phyloP scores from a whole-genome alignment of 2,797 vertebrate species.

The Coendou prehensilis region DNA sequence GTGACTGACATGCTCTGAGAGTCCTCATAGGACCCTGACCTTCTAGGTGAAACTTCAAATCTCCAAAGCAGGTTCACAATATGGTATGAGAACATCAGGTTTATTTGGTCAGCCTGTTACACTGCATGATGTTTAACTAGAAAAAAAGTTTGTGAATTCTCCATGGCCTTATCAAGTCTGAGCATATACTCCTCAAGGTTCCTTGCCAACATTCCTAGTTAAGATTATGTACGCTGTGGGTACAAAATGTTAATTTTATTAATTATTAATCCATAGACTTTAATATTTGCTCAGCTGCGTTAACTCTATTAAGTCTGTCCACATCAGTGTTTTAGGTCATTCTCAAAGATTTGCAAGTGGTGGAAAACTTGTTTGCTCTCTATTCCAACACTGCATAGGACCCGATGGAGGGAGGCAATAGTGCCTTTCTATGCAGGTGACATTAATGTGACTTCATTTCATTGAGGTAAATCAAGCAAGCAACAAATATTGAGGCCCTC shows the following conservation, averaged over 20 bases:
- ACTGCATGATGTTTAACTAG: constrained; percentile 46
- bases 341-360: constrained; percentile 33
- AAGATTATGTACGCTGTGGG: constrained; percentile 32
- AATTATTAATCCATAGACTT: constrained; percentile 33
- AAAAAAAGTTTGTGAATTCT: constrained; percentile 49
- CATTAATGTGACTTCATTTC: neutral
- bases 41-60: constrained; percentile 1
- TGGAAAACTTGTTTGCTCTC: constrained; percentile 64
- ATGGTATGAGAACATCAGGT: constrained; percentile 20
- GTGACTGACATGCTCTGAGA: constrained; percentile 15
- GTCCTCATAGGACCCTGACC: constrained; percentile 10
- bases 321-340: constrained; percentile 18
- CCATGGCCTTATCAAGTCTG: constrained; percentile 21
- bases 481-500: neutral
- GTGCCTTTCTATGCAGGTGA: neutral
- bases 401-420: neutral
- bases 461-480: neutral
- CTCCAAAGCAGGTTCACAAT: constrained; percentile 24
- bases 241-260: constrained; percentile 45
- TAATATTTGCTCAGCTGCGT: constrained; percentile 81
- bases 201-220: neutral
- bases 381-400: neutral
- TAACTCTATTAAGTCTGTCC: neutral
- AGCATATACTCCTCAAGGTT: constrained; percentile 7
- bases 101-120: constrained; percentile 60